Evolutionary conservation across 2,113 vertebrate species (phyloP).

Genomic region (Peromyscus californicus): DNA sequence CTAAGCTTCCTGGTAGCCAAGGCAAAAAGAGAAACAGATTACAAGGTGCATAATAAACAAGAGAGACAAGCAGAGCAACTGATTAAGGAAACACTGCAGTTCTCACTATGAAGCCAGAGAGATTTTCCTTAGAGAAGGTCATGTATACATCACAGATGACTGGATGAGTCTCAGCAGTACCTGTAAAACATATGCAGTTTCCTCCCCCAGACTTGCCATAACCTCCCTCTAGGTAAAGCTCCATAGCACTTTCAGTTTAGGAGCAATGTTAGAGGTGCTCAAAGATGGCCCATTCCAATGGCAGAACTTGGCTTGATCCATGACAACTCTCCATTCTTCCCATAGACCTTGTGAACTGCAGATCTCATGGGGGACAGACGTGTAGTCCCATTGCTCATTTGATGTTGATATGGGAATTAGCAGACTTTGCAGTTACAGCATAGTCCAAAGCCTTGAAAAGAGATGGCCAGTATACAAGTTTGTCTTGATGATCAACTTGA

Average conservation of each 20-base stretch:
- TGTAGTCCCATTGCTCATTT: not conserved
- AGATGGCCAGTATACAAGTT: not conserved
- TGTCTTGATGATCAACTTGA: not conserved
- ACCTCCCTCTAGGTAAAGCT: not conserved
- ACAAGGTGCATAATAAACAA: not conserved
- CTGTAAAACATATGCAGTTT: not conserved
- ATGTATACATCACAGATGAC: not conserved
- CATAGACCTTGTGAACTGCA: not conserved
- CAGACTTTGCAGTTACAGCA: not conserved
- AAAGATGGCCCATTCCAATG: not conserved
- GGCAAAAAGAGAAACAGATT: slow-evolving; percentile 23
- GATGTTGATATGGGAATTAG: not conserved
- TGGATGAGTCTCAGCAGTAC: not conserved
- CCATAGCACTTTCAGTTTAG: not conserved
- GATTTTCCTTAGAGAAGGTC: not conserved
- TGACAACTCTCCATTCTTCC: not conserved
- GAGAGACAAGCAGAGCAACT: not conserved
- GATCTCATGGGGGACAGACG: not conserved
- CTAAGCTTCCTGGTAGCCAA: slow-evolving; percentile 57
- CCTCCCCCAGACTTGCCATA: not conserved
- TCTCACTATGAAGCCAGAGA: not conserved
- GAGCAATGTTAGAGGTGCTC: not conserved
- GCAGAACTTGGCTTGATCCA: not conserved
- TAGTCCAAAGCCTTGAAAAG: not conserved
- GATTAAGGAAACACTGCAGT: not conserved